A percentile compares a stretch with the other conserved stretches of the same genome.
phyloP scores from a whole-genome alignment of 1,140 invertebrate genomes.

The Micrasema minimum region DNA sequence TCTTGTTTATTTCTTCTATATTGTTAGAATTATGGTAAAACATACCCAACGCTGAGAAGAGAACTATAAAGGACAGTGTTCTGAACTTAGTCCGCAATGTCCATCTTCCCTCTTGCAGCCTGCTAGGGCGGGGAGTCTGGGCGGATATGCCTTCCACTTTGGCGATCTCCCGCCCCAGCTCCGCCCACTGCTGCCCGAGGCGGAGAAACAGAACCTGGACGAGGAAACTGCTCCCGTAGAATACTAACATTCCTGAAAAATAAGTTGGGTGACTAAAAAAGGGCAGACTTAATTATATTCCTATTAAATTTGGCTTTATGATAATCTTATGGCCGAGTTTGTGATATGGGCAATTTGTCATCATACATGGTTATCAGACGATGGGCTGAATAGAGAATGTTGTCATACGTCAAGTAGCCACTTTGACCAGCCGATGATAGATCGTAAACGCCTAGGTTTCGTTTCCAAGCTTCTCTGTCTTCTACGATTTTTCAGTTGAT shows the following conservation, averaged over 20 bases:
- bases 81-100: constrained; percentile 28
- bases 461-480: no score
- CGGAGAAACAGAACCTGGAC: constrained; percentile 42
- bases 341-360: no score
- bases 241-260: constrained; percentile 42
- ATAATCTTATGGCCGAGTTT: no score
- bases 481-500: no score
- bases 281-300: not conserved
- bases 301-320: not conserved
- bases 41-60: constrained; percentile 43
- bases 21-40: no score
- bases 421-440: not conserved
- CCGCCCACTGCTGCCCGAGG: constrained; percentile 41
- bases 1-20: no score
- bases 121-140: not conserved
- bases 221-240: constrained; percentile 40
- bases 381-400: no score
- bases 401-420: not conserved
- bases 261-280: not conserved
- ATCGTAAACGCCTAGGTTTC: no score
- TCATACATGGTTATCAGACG: no score
- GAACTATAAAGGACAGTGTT: constrained; percentile 37
- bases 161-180: constrained; percentile 20
- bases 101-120: not conserved
- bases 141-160: constrained; percentile 37